Base-by-base conservation (phyloP, 2,797 vertebrate genomes). In the Staurois parvus region DNA sequence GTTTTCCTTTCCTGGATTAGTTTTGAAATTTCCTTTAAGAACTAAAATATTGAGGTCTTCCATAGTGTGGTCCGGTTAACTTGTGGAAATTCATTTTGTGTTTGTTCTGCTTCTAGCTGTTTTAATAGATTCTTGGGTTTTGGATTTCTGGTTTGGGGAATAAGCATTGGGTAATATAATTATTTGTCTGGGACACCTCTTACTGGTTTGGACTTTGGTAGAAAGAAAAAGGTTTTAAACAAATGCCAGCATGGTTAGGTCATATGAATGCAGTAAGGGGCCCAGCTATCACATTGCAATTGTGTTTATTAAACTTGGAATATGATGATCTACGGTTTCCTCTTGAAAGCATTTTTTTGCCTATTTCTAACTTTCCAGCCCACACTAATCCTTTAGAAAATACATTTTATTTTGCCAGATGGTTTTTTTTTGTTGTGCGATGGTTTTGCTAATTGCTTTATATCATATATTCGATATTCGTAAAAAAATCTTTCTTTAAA, bases 291-390 rank as follows among this genome's bases (percentile, higher is more conserved):
- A 76, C 42, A 84, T 40, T 70, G 69, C 34, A 66, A 45, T 28
- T 72, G 21, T 76, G 21, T 62, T 72, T 84, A 11, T 40, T 56
- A 56, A 45, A 84, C 52, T 32, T 62, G 17, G 76, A 79, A 66
- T 62, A 29, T 30, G 12, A 72, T 45, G 30, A 34, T 66, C 9
- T 42, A 24, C 21, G 26, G 34, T 67, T 79, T 70, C 52, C 12
- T 68, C 64, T 69, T 74, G 45, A 73, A 84, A 85, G 37, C 45
- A 84, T 69, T 24, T 24, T 59, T 59, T 40, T 70, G 42, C 32
- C 66, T 84, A 32, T 72, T 81, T 17, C 19, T 17, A 4, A 12
- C 70, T 75, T 77, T 59, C 17, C 13, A 19, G 21, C 62, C 42
- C 40, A 56, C n/a, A 59, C 30, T 24, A 66, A 67, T 59, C 13